Evolutionary conservation across 2,888 invertebrate species (phyloP), one percentile per base, ranked within the genome.

Genomic region (Leptogaster cylindrica): DNA sequence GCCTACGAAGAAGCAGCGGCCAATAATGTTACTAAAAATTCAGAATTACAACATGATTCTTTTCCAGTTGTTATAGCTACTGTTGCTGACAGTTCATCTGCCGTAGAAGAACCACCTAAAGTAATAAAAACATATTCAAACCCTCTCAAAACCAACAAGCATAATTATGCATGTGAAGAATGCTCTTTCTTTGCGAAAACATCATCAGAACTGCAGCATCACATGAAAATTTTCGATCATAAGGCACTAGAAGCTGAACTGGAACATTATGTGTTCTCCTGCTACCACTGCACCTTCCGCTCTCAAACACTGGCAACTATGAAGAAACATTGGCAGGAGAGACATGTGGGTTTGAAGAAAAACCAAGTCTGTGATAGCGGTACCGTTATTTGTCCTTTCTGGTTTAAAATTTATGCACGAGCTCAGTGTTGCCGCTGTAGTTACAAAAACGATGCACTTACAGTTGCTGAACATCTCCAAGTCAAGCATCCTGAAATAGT

Each of bases 131-230:
- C 41, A 16, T 41, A 41, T 41, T 6, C 7, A 6, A 16, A 18
- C 10, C 3, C 16, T 3, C 12, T 6, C 14, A 41, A 41, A 20
- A 48, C 23, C n/a, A n/a, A n/a, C n/a, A n/a, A n/a, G n/a, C n/a
- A n/a, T n/a, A n/a, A n/a, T n/a, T n/a, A n/a, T n/a, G 5, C 10
- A n/a, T 48, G 48, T 16, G 25, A 20, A 2, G 20, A 33, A 14
- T 65, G 65, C 36, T 36, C 50, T 25, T 65, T 27, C 39, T 25
- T 16, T 8, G 18, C 25, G 3, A 39, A 33, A 65, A 36, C 36
- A 5, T 6, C 25, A 23, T 5, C 2, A 0, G 65, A 65, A 1
- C 39, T 39, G 16, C 2, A 50, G 10, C 5, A 36, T 3, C 65
- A 65, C 27, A n/a, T 25, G 8, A 25, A 36, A 8, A 39, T 16